A percentile compares a stretch with the other conserved stretches of the same genome.
Conservation (phyloP, 2,113 vertebrate genomes). For the Nothocercus nigrocapillus region DNA sequence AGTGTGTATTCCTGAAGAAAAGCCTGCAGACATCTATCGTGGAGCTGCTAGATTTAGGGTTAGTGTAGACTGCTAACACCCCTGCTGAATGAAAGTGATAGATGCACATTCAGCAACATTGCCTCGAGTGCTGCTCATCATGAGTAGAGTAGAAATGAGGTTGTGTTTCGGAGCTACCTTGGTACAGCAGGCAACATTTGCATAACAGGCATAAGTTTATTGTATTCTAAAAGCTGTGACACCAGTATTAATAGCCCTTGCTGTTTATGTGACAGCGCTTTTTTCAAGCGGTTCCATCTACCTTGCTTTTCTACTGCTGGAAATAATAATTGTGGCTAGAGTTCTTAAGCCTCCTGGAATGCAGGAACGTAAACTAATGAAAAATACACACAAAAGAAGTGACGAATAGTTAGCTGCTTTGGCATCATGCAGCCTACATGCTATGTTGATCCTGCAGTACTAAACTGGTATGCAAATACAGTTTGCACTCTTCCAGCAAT, state of each 20-base stretch:
- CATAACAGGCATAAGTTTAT: not conserved
- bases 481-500: not conserved
- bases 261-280: not conserved
- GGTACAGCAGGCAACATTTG: not conserved
- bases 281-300: not conserved
- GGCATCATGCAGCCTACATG: accelerated
- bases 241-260: not conserved
- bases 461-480: not conserved
- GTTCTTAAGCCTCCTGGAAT: not conserved
- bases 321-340: not conserved
- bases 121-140: not conserved
- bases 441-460: not conserved
- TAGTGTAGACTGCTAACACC: not conserved
- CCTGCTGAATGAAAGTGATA: not conserved
- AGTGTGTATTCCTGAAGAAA: not conserved
- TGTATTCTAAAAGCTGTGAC: not conserved
- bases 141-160: not conserved
- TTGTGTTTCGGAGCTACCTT: not conserved
- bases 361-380: not conserved
- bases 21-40: not conserved
- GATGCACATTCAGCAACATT: not conserved
- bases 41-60: not conserved
- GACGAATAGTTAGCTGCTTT: not conserved
- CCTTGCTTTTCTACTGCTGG: not conserved
- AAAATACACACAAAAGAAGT: not conserved